A percentile compares a stretch with the other conserved stretches of the same genome.
These are phyloP conservation scores for Eriocheir sinensis DNA, from an alignment of 1,140 invertebrate genomes.

Conservation along the genomic window DNA sequence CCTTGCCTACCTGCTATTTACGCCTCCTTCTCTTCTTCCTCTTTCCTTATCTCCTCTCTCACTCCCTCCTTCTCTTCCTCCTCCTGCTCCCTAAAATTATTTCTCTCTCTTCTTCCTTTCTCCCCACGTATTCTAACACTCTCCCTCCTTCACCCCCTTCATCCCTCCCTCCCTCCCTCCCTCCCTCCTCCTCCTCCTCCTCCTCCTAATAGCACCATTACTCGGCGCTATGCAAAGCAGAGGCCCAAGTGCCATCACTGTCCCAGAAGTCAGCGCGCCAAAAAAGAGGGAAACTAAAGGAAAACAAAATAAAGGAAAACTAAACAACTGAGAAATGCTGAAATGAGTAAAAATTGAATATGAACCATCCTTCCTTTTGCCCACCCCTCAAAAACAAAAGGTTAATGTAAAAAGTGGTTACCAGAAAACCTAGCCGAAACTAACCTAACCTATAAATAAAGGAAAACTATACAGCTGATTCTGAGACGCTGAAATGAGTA, in stretches of 20 bases:
- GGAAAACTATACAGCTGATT: too few relatives aligned
- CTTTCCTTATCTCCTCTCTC: not conserved
- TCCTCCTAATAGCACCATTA: constrained; percentile 5
- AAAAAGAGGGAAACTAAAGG: not conserved
- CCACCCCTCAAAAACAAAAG: too few relatives aligned
- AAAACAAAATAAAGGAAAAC: not conserved
- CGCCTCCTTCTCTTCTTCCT: not conserved
- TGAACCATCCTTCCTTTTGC: too few relatives aligned
- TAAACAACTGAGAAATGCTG: too few relatives aligned
- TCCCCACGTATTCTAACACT: not conserved
- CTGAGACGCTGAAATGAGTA: too few relatives aligned
- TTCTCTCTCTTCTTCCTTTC: not conserved
- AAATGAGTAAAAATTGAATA: too few relatives aligned
- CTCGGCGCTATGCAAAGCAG: not conserved
- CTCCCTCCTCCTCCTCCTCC: not conserved
- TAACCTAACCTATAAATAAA: too few relatives aligned
- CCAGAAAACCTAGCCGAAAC: not conserved
- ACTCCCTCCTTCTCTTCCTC: not conserved
- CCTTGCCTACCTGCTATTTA: not conserved
- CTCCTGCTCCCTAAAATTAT: not conserved
- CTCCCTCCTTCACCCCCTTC: not conserved
- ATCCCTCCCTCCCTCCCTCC: not conserved
- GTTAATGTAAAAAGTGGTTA: too few relatives aligned
- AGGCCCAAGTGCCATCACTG: not conserved
- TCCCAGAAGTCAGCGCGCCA: not conserved